Evolutionary conservation across 1,140 invertebrate species (phyloP).

Genomic region (Stenopsyche tienmushanensis): DNA sequence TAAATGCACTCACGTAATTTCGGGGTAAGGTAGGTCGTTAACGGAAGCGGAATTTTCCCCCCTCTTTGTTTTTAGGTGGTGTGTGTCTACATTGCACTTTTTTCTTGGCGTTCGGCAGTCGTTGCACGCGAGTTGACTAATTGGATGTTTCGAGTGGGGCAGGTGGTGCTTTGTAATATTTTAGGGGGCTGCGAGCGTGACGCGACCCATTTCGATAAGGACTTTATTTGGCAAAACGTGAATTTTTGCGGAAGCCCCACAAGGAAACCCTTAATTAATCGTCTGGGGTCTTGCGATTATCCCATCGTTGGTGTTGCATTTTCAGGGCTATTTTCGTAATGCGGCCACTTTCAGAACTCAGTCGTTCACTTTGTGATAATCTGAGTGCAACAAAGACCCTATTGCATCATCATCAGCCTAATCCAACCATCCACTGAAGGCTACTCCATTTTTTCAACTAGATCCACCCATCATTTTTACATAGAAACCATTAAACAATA

Average conservation of each 20-base stretch:
- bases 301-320: neutral
- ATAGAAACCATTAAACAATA: no score
- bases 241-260: no score
- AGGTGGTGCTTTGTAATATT: slow-evolving; percentile 2
- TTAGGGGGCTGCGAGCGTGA: slow-evolving; percentile 9
- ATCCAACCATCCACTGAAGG: no score
- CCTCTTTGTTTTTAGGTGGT: neutral
- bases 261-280: no score
- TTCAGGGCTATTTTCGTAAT: neutral
- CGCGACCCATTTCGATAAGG: neutral
- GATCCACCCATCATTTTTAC: no score
- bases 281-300: no score
- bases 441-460: no score
- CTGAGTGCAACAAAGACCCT: no score
- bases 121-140: slow-evolving; percentile 11
- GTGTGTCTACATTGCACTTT: neutral
- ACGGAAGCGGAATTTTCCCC: slow-evolving; percentile 19
- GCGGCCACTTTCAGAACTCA: no score
- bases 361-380: no score
- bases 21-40: slow-evolving; percentile 26
- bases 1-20: slow-evolving; percentile 22
- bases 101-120: slow-evolving; percentile 1
- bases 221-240: neutral
- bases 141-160: slow-evolving; percentile 11
- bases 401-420: no score